phyloP scores from a whole-genome alignment of 2,113 vertebrate genomes.

The Phrynosoma platyrhinos region DNA sequence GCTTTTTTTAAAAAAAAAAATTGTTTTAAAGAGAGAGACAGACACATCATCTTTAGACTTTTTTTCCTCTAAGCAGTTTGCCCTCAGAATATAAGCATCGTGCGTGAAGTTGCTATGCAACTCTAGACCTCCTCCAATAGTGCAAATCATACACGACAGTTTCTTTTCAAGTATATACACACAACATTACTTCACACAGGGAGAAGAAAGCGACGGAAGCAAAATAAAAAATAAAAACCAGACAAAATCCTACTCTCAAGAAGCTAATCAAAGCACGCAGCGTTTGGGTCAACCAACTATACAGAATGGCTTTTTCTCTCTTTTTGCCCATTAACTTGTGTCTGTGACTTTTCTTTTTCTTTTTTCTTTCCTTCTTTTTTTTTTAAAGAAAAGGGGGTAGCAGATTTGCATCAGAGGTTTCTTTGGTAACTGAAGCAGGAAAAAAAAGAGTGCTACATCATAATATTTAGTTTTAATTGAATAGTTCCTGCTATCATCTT shows the following conservation, averaged over 20 bases:
- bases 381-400: slow-evolving; percentile 58
- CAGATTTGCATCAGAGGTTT: slow-evolving; percentile 86
- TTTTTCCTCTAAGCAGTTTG: slow-evolving; percentile 79
- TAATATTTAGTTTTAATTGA: slow-evolving; percentile 57
- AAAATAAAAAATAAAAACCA: slow-evolving; percentile 38
- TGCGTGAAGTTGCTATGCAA: slow-evolving; percentile 73
- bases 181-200: slow-evolving; percentile 74
- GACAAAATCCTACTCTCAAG: slow-evolving; percentile 66
- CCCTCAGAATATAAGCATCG: slow-evolving; percentile 76
- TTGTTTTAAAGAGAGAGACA: slow-evolving; percentile 60
- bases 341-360: slow-evolving; percentile 40
- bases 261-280: slow-evolving; percentile 73
- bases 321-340: slow-evolving; percentile 60
- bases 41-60: slow-evolving; percentile 75
- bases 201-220: slow-evolving; percentile 52
- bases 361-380: slow-evolving; percentile 36
- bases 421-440: slow-evolving; percentile 94
- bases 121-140: slow-evolving; percentile 81
- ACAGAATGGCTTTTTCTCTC: slow-evolving; percentile 72
- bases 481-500: slow-evolving; percentile 77
- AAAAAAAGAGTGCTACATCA: slow-evolving; percentile 77
- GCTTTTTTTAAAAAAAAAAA: slow-evolving; percentile 42
- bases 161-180: slow-evolving; percentile 88
- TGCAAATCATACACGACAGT: slow-evolving; percentile 89
- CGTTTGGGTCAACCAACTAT: slow-evolving; percentile 75